Conservation (phyloP, 1,140 invertebrate genomes). For the Drosophila malerkotliana region DNA sequence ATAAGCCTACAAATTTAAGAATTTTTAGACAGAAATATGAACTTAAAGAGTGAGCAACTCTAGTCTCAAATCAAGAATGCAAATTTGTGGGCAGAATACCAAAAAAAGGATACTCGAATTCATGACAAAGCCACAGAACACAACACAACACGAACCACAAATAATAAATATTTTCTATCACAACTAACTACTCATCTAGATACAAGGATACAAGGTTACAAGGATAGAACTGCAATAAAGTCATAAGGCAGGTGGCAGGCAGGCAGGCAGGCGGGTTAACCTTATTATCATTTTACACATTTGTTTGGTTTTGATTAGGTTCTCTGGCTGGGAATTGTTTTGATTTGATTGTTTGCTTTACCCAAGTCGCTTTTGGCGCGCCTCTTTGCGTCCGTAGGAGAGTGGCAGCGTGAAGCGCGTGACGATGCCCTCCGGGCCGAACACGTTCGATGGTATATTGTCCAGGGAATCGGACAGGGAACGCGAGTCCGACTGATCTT, state of each 20-base stretch:
- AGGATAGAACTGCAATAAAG: background rate
- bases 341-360: slow-evolving; percentile 74
- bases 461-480: slow-evolving; percentile 84
- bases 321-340: slow-evolving; percentile 20
- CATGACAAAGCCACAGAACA: slow-evolving; percentile 40
- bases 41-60: slow-evolving; percentile 2
- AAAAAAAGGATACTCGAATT: slow-evolving; percentile 22
- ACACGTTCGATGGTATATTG: slow-evolving; percentile 84
- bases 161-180: slow-evolving; percentile 11
- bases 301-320: slow-evolving; percentile 12
- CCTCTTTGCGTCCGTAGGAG: slow-evolving; percentile 87
- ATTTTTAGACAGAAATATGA: background rate
- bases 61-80: slow-evolving; percentile 5
- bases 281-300: slow-evolving; percentile 1
- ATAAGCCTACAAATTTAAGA: slow-evolving; percentile 21
- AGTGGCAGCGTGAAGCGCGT: slow-evolving; percentile 86
- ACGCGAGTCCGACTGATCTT: slow-evolving; percentile 84
- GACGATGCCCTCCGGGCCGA: slow-evolving; percentile 84
- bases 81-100: slow-evolving; percentile 3
- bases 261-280: background rate
- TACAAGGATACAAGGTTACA: background rate
- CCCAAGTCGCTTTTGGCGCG: slow-evolving; percentile 87
- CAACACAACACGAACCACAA: slow-evolving; percentile 12
- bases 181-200: background rate
- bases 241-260: background rate